Evolutionary conservation across 2,888 invertebrate species (phyloP), one percentile per base, ranked within the genome.

Genomic region (Cyclophora albipunctata): DNA sequence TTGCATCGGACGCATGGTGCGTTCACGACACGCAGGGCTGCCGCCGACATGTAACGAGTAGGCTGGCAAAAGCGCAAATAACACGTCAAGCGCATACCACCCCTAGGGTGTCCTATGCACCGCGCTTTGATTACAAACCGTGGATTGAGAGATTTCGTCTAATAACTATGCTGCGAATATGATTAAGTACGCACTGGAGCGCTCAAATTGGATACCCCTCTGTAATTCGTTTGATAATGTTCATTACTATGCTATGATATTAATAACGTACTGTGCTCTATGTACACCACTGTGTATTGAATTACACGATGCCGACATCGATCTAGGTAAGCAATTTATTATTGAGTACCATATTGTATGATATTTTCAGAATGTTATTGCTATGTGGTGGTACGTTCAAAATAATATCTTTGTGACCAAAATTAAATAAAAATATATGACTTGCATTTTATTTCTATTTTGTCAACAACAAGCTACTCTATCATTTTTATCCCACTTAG

Each of bases 51-150:
- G 50, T 73, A 79, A 76, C 70, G 73, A 73, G 78, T 74, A 73
- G 81, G 80, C 76, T 80, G 73, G 71, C 71, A 82, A 77, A 81
- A 79, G 81, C 75, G 70, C 81, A 84, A 84, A 84, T 82, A 71
- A 80, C 75, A 81, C 73, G 81, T 81, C 84, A 76, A 63, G 67
- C 70, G 73, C 85, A 85, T 77, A 83, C 60, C 62, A 61, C 55
- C 61, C 59, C 55, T 55, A 54, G 52, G 51, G 55, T 52, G 53
- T 64, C 64, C 20, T 20, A 20, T 20, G 20, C 20, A 20, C 20
- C 65, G 61, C 59, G 67, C 69, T 66, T 64, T 75, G 69, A 76
- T 71, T 75, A 67, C 64, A 67, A 63, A 59, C 69, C 67, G 57
- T 52, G 47, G 49, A 54, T 49, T 43, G 55, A 50, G 51, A 53